A percentile compares a stretch with the other conserved stretches of the same genome.
These are phyloP conservation scores for Metacarcinus magister DNA, from an alignment of 2,888 invertebrate species.

Conservation along the genomic window DNA sequence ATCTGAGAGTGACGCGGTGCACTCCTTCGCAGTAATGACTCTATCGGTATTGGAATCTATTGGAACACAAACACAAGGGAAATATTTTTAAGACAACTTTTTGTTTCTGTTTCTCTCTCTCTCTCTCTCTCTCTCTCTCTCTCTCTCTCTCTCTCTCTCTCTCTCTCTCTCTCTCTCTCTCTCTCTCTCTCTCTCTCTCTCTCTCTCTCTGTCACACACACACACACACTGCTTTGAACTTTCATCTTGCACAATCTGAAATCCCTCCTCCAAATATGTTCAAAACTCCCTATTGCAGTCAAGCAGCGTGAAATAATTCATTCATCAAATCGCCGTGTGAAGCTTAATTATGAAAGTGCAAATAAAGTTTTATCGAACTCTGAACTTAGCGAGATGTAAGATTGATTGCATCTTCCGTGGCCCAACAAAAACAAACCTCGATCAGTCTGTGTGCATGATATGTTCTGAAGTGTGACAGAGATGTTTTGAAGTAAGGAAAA, in stretches of 20 bases:
- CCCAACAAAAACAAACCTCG: not conserved
- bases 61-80: not conserved
- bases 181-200: not conserved
- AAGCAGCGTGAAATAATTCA: not conserved
- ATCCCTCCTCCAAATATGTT: not conserved
- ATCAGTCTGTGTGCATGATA: too few species aligned
- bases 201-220: not conserved
- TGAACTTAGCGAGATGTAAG: not conserved
- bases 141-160: constrained; percentile 40
- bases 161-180: not conserved
- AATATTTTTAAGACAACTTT: not conserved
- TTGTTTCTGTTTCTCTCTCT: not conserved
- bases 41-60: not conserved
- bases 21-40: not conserved
- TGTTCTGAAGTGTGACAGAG: too few species aligned
- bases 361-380: not conserved
- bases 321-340: too few species aligned
- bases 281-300: not conserved
- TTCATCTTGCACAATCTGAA: not conserved
- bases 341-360: not conserved
- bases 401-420: not conserved
- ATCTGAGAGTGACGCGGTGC: not conserved
- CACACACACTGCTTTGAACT: not conserved
- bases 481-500: too few species aligned
- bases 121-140: constrained; percentile 18